Percentiles rank a stretch among this genome's conserved stretches.
These are phyloP conservation scores for Mallateleia sp. DNA, from an alignment of 2,888 invertebrate genomes.

Conservation along the genomic window DNA sequence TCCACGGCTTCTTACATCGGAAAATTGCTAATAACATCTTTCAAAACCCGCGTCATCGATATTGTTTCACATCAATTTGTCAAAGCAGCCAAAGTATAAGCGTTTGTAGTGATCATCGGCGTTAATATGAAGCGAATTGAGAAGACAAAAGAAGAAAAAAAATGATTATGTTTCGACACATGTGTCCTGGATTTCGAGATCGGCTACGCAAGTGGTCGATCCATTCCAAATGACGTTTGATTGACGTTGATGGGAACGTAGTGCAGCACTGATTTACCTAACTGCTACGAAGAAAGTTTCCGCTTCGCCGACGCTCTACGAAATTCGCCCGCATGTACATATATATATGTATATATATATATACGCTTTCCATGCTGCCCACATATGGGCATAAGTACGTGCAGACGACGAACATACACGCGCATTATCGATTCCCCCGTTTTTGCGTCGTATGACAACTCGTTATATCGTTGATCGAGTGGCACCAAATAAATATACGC, in stretches of 20 bases:
- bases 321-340: conserved; percentile 83
- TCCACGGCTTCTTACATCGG: too few relatives aligned
- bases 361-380: conserved; percentile 65
- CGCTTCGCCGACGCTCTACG: conserved; percentile 84
- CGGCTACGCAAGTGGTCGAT: conserved; percentile 76
- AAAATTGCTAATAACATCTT: too few relatives aligned
- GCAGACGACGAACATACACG: conserved; percentile 67
- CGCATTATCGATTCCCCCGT: conserved; percentile 84
- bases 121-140: conserved; percentile 62
- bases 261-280: conserved; percentile 77
- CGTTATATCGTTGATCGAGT: conserved; percentile 87
- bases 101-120: conserved; percentile 36
- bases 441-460: conserved; percentile 87
- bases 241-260: conserved; percentile 78
- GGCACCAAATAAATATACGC: conserved; percentile 72
- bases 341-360: conserved; percentile 27
- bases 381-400: conserved; percentile 73
- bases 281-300: conserved; percentile 80
- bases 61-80: conserved; percentile 35
- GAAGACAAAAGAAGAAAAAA: conserved; percentile 63
- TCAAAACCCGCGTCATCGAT: too few relatives aligned
- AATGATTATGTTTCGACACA: conserved; percentile 75
- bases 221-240: conserved; percentile 79
- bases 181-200: conserved; percentile 77
- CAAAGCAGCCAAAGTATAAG: conserved; percentile 32